These are phyloP conservation scores for Simalia tracyae DNA, from an alignment of 2,797 vertebrate species.

Conservation along the genomic window DNA sequence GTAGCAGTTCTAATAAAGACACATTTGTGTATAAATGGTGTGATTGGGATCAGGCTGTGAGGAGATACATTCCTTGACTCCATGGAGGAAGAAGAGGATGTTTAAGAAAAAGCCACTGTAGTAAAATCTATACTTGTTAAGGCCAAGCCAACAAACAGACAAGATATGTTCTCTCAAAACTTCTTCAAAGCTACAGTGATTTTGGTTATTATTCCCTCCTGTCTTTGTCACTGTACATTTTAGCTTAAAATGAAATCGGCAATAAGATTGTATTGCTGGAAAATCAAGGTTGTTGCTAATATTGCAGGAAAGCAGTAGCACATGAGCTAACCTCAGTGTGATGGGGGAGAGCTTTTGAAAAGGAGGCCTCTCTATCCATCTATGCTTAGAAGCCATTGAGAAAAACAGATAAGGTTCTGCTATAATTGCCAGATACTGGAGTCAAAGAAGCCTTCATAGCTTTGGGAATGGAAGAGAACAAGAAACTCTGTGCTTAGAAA, in stretches of 20 bases:
- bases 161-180: background rate
- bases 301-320: fast-evolving
- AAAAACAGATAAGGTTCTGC: background rate
- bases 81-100: background rate
- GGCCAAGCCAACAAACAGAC: background rate
- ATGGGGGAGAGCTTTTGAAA: background rate
- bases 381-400: background rate
- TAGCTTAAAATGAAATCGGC: slow-evolving; percentile 24
- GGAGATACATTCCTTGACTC: background rate
- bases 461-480: background rate
- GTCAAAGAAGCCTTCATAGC: background rate
- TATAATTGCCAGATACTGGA: background rate
- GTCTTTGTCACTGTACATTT: background rate
- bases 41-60: background rate
- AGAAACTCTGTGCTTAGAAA: background rate
- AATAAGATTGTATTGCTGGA: background rate
- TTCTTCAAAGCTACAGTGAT: background rate
- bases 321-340: background rate
- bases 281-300: fast-evolving
- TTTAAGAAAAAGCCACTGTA: background rate
- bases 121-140: background rate
- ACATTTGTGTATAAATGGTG: background rate
- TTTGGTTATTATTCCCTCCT: background rate
- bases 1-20: background rate
- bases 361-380: background rate